These are phyloP conservation scores for Cladopsammia gracilis DNA, from an alignment of 64 coral and sea anemone species.

Conservation along the genomic window DNA sequence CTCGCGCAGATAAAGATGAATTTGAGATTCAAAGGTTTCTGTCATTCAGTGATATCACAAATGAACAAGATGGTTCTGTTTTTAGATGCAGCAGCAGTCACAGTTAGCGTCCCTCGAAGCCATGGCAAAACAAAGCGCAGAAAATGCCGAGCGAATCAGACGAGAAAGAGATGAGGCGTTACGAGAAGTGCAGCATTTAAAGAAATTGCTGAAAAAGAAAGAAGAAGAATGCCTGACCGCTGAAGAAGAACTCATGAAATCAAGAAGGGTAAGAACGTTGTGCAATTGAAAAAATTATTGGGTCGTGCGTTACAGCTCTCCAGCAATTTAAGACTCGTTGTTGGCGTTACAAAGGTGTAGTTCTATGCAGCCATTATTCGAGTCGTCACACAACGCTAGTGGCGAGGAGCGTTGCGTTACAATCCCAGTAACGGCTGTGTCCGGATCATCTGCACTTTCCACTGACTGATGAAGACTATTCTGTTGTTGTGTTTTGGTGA, in stretches of 20 bases:
- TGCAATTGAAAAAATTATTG: background rate
- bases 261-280: slow-evolving; percentile 62
- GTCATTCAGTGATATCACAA: background rate
- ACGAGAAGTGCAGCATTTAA: slow-evolving; percentile 85
- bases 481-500: background rate
- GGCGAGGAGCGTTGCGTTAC: too few species aligned
- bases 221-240: slow-evolving; percentile 54
- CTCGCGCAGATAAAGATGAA: too few species aligned
- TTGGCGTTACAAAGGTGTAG: too few species aligned
- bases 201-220: slow-evolving; percentile 79
- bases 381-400: too few species aligned
- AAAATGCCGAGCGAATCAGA: slow-evolving; percentile 77
- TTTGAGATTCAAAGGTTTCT: too few species aligned
- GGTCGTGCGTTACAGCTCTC: background rate
- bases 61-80: background rate
- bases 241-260: slow-evolving; percentile 82
- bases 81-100: slow-evolving; percentile 58
- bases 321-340: too few species aligned
- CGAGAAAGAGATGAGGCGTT: slow-evolving; percentile 93
- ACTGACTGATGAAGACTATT: too few species aligned
- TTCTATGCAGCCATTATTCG: too few species aligned
- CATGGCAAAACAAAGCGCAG: slow-evolving; percentile 63
- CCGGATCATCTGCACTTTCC: too few species aligned
- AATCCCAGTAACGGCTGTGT: too few species aligned
- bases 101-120: slow-evolving; percentile 55